Evolutionary conservation across 2,888 invertebrate genomes (phyloP).

Genomic region (Sinhomidia bicolor): DNA sequence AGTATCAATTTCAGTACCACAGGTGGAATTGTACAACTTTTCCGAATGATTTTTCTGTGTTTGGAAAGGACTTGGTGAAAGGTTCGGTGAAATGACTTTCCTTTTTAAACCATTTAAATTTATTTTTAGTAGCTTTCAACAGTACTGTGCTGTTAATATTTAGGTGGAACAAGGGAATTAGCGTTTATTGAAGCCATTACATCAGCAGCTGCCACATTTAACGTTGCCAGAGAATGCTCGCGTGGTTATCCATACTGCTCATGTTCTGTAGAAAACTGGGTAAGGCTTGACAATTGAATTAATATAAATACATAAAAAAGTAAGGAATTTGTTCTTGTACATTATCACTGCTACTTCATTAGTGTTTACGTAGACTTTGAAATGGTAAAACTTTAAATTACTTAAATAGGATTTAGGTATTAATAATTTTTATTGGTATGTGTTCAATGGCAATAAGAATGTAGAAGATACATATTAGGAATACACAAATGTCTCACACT

Average conservation of each 20-base stretch:
- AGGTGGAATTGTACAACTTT: conserved; percentile 79
- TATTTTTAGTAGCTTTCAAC: neutral
- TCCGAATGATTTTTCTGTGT: conserved; percentile 76
- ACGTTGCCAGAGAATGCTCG: conserved; percentile 76
- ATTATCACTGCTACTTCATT: no score
- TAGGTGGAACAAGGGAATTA: conserved; percentile 78
- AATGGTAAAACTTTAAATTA: no score
- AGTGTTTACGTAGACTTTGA: no score
- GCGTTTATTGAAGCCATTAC: conserved; percentile 78
- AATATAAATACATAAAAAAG: no score
- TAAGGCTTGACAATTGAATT: no score
- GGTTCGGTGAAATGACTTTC: conserved; percentile 53
- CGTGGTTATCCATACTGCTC: conserved; percentile 77
- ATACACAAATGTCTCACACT: no score
- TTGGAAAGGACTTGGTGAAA: conserved; percentile 78
- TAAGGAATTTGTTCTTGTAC: no score
- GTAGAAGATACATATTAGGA: no score
- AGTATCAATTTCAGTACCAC: conserved; percentile 77
- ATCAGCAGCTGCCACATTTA: conserved; percentile 77
- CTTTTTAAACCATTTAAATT: neutral
- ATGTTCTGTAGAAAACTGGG: conserved; percentile 73
- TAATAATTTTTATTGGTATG: no score
- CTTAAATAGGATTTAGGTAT: no score
- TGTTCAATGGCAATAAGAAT: no score
- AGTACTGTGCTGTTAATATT: neutral